Conservation (phyloP, 1,140 invertebrate genomes). For the Frieseomelitta varia region DNA sequence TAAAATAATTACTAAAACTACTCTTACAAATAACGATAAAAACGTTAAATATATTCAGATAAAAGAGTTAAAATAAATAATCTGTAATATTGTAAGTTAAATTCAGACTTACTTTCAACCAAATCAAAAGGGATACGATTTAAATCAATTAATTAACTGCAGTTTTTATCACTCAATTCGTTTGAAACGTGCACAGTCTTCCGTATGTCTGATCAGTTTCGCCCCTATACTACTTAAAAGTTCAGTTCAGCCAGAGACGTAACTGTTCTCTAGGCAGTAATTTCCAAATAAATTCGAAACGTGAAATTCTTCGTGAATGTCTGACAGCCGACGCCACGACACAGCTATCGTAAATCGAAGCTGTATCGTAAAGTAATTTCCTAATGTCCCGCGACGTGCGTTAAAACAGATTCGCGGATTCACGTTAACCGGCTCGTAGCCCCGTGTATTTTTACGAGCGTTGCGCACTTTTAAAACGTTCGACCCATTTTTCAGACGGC, state of each 20-base stretch:
- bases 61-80: too few relatives aligned
- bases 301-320: not conserved
- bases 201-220: not conserved
- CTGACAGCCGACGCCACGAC: not conserved
- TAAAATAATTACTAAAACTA: too few relatives aligned
- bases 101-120: too few relatives aligned
- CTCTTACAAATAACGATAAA: too few relatives aligned
- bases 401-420: conserved; percentile 23
- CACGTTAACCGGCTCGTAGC: not conserved
- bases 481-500: conserved; percentile 31
- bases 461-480: conserved; percentile 32
- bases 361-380: not conserved
- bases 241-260: not conserved
- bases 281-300: not conserved
- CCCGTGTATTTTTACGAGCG: conserved; percentile 20
- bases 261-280: too few relatives aligned
- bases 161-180: not conserved
- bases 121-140: too few relatives aligned
- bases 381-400: not conserved
- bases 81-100: too few relatives aligned
- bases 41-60: too few relatives aligned
- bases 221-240: not conserved
- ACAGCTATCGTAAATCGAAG: not conserved
- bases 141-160: too few relatives aligned
- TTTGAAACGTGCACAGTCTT: not conserved